These are phyloP conservation scores for Eutolmus rufibarbis DNA, from an alignment of 2,888 invertebrate species.

Conservation along the genomic window DNA sequence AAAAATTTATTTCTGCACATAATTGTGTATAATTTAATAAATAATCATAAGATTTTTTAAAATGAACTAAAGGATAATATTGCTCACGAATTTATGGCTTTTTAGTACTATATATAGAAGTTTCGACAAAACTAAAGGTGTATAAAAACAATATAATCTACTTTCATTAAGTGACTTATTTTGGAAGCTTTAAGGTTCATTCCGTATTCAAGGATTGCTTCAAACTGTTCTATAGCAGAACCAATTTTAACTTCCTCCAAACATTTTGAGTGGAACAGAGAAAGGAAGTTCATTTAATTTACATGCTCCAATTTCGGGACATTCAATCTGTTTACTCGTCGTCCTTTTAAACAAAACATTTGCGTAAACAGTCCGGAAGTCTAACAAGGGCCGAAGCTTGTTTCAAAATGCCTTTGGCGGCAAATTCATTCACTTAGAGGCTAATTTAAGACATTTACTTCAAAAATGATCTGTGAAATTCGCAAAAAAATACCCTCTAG, in stretches of 20 bases:
- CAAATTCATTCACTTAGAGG: neutral
- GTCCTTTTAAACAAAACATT: neutral
- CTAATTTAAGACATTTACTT: neutral
- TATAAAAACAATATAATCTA: neutral
- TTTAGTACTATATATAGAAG: no score
- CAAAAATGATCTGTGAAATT: neutral
- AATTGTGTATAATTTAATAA: no score
- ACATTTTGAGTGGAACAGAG: neutral
- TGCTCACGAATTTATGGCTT: neutral
- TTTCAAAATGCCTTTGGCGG: neutral
- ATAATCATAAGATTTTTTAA: no score
- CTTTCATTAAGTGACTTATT: neutral
- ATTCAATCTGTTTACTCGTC: neutral
- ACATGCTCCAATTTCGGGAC: neutral
- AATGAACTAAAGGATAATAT: neutral
- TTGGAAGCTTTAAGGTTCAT: neutral
- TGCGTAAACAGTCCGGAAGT: neutral
- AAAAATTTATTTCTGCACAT: no score
- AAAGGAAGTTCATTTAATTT: neutral
- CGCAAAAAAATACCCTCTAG: neutral
- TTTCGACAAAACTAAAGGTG: neutral
- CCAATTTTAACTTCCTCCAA: neutral
- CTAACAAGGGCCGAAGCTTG: neutral
- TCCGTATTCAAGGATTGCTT: neutral
- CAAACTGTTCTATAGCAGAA: neutral